These are phyloP conservation scores for Uria aalge DNA, from an alignment of 2,113 vertebrate genomes.

Conservation along the genomic window DNA sequence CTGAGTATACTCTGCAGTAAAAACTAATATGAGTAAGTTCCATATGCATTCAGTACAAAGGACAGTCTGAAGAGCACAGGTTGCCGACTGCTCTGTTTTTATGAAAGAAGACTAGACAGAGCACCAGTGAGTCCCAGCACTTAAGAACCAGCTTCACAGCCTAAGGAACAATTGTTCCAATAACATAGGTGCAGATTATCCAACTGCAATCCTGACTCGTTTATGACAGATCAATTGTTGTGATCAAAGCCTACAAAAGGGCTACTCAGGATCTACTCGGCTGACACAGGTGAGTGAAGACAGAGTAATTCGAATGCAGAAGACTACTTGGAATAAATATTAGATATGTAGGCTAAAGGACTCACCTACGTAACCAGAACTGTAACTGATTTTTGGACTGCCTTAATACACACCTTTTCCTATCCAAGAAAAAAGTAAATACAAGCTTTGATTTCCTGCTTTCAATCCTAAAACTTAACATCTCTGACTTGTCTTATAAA, in stretches of 20 bases:
- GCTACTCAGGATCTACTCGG: neutral
- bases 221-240: neutral
- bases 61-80: neutral
- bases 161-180: neutral
- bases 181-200: neutral
- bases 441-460: neutral
- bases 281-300: neutral
- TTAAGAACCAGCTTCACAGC: neutral
- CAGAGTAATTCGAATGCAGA: neutral
- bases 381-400: neutral
- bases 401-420: neutral
- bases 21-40: neutral
- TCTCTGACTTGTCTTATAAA: neutral
- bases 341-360: neutral
- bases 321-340: neutral
- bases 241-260: neutral
- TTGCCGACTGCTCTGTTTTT: neutral
- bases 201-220: neutral
- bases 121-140: neutral
- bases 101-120: neutral
- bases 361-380: neutral
- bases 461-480: neutral
- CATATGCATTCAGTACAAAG: neutral
- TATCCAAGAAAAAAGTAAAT: neutral
- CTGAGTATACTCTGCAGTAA: neutral